A percentile compares a stretch with the other conserved stretches of the same genome.
Evolutionary conservation across 2,888 invertebrate species (phyloP).

Genomic region (Rhabditophanes sp.): DNA sequence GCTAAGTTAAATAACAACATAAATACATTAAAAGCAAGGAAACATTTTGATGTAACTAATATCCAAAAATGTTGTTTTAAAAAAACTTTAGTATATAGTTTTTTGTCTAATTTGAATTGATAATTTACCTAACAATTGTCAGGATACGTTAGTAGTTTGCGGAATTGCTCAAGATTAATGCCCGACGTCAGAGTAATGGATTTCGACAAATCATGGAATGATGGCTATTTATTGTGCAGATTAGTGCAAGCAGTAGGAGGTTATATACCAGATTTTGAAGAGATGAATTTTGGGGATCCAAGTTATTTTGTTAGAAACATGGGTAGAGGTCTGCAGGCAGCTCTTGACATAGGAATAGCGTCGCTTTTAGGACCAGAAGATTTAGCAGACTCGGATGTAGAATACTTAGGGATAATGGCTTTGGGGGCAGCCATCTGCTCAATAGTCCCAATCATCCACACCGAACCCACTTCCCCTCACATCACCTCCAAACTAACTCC

Average conservation of each 20-base stretch:
- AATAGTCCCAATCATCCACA: conserved; percentile 10
- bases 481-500: conserved; percentile 20
- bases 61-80: no score
- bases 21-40: no score
- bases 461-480: conserved; percentile 7
- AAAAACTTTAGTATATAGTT: no score
- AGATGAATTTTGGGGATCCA: conserved; percentile 27
- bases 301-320: conserved; percentile 26
- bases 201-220: conserved; percentile 81
- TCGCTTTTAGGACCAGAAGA: conserved; percentile 78
- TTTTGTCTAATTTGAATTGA: no score
- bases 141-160: no score
- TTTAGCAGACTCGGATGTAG: conserved; percentile 71
- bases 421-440: conserved; percentile 66
- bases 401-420: conserved; percentile 65
- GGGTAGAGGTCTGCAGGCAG: conserved; percentile 52
- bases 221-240: conserved; percentile 71
- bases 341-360: conserved; percentile 58
- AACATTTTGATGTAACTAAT: no score
- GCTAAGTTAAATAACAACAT: no score
- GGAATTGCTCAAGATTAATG: no score
- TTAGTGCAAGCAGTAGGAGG: conserved; percentile 77
- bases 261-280: conserved; percentile 50
- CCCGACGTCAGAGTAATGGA: conserved; percentile 28
- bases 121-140: no score